Evolutionary conservation across 2,888 invertebrate genomes (phyloP).

Genomic region (Achlya flavicornis): DNA sequence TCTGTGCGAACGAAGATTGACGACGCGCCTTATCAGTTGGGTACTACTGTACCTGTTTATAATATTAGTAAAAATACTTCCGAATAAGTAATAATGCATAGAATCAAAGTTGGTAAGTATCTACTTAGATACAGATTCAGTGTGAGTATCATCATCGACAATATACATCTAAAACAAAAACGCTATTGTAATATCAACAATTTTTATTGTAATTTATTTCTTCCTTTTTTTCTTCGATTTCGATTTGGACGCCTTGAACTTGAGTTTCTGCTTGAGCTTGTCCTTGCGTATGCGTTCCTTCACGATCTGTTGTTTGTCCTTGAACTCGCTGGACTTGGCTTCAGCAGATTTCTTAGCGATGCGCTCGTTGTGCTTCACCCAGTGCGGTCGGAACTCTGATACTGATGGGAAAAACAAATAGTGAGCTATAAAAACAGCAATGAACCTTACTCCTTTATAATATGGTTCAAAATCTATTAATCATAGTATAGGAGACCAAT

Average conservation of each 20-base stretch:
- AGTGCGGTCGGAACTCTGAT: conserved; percentile 87
- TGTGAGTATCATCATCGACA: too few species aligned
- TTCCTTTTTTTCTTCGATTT: conserved; percentile 72
- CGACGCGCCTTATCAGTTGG: too few species aligned
- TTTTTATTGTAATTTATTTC: conserved; percentile 37
- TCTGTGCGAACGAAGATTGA: too few species aligned
- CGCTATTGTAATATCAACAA: not conserved
- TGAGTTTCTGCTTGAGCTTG: conserved; percentile 83
- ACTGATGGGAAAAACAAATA: conserved; percentile 40
- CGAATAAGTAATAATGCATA: too few species aligned
- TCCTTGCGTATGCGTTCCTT: conserved; percentile 88
- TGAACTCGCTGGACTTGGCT: conserved; percentile 85
- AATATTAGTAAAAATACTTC: too few species aligned
- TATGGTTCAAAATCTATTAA: too few species aligned
- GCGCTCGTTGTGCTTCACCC: conserved; percentile 92
- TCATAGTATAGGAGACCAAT: too few species aligned
- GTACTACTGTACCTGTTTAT: too few species aligned
- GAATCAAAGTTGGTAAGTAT: too few species aligned
- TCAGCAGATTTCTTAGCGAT: conserved; percentile 53
- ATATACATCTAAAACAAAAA: not conserved
- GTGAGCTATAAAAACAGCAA: not conserved
- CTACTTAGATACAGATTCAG: too few species aligned
- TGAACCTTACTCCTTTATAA: too few species aligned
- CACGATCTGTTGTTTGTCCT: conserved; percentile 90
- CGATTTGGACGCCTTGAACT: conserved; percentile 61